Evolutionary conservation across 2,888 invertebrate genomes (phyloP).

Genomic region (Cantharis flavilabris): DNA sequence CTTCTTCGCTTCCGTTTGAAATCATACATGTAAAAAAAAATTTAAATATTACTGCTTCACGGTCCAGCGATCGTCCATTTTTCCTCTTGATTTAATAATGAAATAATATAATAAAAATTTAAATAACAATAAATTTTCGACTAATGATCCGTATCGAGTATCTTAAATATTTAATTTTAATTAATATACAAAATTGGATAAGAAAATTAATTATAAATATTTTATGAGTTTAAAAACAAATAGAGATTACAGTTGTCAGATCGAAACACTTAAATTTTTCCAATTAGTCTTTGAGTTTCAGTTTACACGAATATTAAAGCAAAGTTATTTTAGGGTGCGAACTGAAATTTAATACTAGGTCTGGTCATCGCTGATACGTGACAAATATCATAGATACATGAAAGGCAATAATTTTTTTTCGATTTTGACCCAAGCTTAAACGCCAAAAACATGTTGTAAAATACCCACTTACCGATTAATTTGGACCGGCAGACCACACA

Average conservation of each 20-base stretch:
- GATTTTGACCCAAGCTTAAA: background rate
- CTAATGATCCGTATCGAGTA: background rate
- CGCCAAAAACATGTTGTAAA: background rate
- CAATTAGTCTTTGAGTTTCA: background rate
- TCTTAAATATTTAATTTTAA: background rate
- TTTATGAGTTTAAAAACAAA: background rate
- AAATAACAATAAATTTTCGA: background rate
- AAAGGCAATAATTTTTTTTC: slow-evolving; percentile 3
- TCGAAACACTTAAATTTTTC: background rate
- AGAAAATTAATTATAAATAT: background rate
- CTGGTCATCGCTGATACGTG: slow-evolving; percentile 25
- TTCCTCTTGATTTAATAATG: background rate
- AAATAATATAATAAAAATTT: background rate
- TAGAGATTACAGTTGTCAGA: background rate
- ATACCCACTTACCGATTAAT: background rate
- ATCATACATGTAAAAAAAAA: background rate
- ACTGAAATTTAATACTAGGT: slow-evolving; percentile 20
- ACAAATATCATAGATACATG: slow-evolving; percentile 20
- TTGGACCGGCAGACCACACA: background rate
- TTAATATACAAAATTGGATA: background rate
- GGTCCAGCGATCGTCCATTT: background rate
- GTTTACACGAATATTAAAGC: background rate
- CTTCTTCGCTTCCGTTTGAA: background rate
- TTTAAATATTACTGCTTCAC: background rate
- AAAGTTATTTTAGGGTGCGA: slow-evolving; percentile 18